A percentile compares a stretch with the other conserved stretches of the same genome.
phyloP scores from a whole-genome alignment of 2,888 invertebrate species.

The Thalpophila matura region DNA sequence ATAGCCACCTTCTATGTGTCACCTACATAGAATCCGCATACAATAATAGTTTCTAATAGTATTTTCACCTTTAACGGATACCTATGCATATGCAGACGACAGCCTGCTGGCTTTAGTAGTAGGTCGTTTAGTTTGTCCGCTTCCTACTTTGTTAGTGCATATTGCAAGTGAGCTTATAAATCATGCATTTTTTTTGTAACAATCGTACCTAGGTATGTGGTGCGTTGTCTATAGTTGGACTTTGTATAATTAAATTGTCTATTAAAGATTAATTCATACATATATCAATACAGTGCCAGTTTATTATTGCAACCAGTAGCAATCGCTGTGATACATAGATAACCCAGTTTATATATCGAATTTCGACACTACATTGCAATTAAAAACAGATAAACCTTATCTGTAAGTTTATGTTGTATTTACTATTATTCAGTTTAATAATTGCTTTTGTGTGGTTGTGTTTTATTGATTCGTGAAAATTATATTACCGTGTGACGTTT shows the following conservation, averaged over 20 bases:
- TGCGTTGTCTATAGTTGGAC: neutral
- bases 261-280: neutral
- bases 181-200: neutral
- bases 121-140: neutral
- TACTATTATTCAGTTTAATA: slow-evolving; percentile 32
- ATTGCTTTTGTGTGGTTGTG: slow-evolving; percentile 29
- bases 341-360: slow-evolving; percentile 44
- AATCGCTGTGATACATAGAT: slow-evolving; percentile 46
- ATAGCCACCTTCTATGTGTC: too few species aligned
- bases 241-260: neutral
- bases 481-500: neutral
- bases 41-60: neutral
- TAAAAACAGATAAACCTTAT: slow-evolving; percentile 50
- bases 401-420: slow-evolving; percentile 35
- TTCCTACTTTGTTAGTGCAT: slow-evolving; percentile 1
- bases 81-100: slow-evolving; percentile 9
- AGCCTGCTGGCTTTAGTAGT: slow-evolving; percentile 27
- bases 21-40: neutral
- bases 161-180: neutral
- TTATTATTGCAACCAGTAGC: slow-evolving; percentile 37
- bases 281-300: neutral
- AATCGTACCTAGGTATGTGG: neutral
- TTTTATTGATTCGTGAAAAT: neutral
- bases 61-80: neutral
- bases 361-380: slow-evolving; percentile 43